A percentile compares a stretch with the other conserved stretches of the same genome.
phyloP scores from a whole-genome alignment of 2,113 vertebrate species.

The Salvelinus fontinalis region DNA sequence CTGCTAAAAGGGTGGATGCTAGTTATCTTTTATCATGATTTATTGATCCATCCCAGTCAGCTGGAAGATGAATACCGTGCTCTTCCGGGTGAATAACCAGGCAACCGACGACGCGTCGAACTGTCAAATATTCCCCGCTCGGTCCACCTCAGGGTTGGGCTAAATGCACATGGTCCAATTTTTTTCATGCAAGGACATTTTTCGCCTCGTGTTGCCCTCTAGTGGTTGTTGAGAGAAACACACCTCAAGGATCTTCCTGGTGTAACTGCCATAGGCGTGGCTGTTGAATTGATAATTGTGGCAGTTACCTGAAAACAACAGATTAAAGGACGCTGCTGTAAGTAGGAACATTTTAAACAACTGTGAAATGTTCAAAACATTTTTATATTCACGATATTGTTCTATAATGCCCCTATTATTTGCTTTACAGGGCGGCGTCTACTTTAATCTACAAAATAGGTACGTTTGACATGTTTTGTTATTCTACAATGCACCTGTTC shows the following conservation, averaged over 20 bases:
- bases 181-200: too few species aligned
- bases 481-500: constrained; percentile 45
- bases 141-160: neutral
- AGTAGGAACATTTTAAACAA: constrained; percentile 51
- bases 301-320: constrained; percentile 64
- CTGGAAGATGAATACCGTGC: constrained; percentile 15
- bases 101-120: constrained; percentile 66
- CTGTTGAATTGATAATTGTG: neutral
- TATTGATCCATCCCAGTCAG: constrained; percentile 34
- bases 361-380: neutral
- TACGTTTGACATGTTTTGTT: constrained; percentile 45
- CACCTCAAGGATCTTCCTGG: constrained; percentile 22
- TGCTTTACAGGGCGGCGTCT: constrained; percentile 79
- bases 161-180: neutral
- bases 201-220: constrained; percentile 23
- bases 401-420: constrained; percentile 18
- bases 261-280: constrained; percentile 5
- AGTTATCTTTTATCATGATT: constrained; percentile 8
- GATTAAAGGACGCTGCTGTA: constrained; percentile 84
- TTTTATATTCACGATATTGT: neutral
- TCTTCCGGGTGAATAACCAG: constrained; percentile 59
- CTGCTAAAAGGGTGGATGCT: neutral
- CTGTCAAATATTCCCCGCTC: neutral
- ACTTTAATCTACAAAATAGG: constrained; percentile 68
- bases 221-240: neutral